These are phyloP conservation scores for Macaria notata DNA, from an alignment of 2,888 invertebrate species.

Conservation along the genomic window DNA sequence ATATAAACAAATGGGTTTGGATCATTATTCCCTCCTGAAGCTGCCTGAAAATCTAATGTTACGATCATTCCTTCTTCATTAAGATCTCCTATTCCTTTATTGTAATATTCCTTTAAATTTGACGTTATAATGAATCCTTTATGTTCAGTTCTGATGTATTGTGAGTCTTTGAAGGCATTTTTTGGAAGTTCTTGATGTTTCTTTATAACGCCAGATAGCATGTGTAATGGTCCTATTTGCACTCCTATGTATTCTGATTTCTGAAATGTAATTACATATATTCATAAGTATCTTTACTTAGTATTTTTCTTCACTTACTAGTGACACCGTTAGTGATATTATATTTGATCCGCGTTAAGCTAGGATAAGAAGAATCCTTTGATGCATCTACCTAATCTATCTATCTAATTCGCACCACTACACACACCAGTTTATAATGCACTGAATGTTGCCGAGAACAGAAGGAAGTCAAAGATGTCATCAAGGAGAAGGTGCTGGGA, in stretches of 20 bases:
- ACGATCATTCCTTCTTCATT: slow-evolving; percentile 46
- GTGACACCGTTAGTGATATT: too few relatives aligned
- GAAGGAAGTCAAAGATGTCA: too few relatives aligned
- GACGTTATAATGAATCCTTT: slow-evolving; percentile 47
- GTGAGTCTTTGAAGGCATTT: slow-evolving; percentile 33
- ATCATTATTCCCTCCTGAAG: slow-evolving; percentile 4
- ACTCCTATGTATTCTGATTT: slow-evolving; percentile 7
- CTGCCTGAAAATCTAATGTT: slow-evolving; percentile 33
- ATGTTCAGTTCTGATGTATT: slow-evolving; percentile 28
- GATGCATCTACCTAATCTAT: too few relatives aligned
- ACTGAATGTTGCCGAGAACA: too few relatives aligned
- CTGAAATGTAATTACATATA: slow-evolving; percentile 10
- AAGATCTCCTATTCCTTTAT: slow-evolving; percentile 34
- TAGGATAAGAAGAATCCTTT: too few relatives aligned
- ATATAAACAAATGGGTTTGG: slow-evolving; percentile 15
- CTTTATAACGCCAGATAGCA: slow-evolving; percentile 14
- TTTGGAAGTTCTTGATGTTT: slow-evolving; percentile 28
- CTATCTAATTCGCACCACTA: too few relatives aligned
- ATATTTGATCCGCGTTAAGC: too few relatives aligned
- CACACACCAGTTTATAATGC: too few relatives aligned
- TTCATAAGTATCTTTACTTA: too few relatives aligned
- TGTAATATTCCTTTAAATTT: slow-evolving; percentile 44
- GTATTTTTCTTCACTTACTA: too few relatives aligned
- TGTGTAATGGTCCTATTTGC: slow-evolving; percentile 9
- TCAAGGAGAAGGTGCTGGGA: too few relatives aligned